Evolutionary conservation across 2,113 vertebrate genomes (phyloP), one percentile per base, ranked within the genome.

Genomic region (Xenopus laevis): DNA sequence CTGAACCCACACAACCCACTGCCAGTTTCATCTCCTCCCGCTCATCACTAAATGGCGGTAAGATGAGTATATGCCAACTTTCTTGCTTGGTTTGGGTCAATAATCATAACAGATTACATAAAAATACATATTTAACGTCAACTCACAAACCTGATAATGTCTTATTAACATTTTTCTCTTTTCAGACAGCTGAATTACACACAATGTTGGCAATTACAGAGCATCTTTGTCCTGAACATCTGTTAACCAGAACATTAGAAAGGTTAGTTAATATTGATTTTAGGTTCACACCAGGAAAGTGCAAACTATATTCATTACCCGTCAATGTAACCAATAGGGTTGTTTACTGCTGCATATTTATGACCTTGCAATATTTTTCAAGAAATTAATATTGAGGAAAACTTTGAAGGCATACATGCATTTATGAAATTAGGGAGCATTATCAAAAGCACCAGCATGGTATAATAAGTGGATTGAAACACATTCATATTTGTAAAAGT

Each of bases 381-480:
- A 2, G 62, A 21, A 16, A 13, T 68, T 62, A 68, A 33, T 33
- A 33, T 33, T 12, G 57, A 69, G 47, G 46, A 76, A 69, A 45
- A 59, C 20, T 64, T 46, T 12, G 18, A 69, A 63, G 27, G 30
- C 50, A 64, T 21, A 44, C 16, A 67, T 76, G 15, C 15, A 76
- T 64, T 67, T 57, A 76, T 64, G 67, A 63, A 76, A 55, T 68
- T 10, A 45, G 66, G 66, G 62, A 27, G 23, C 23, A 27, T 27
- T 27, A 27, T 27, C 23, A 27, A 27, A 4, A 9, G 33, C 2
- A 40, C 33, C 33, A 40, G 6, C 33, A 40, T 6, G 33, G 33
- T 40, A 40, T 40, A 40, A 40, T 40, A 40, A 40, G 0, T 7
- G 46, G 2, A 50, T 13, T 12, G 12, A 13, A 12, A 50, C 15